Conservation (phyloP, 1,140 invertebrate species). For the Maniola jurtina region DNA sequence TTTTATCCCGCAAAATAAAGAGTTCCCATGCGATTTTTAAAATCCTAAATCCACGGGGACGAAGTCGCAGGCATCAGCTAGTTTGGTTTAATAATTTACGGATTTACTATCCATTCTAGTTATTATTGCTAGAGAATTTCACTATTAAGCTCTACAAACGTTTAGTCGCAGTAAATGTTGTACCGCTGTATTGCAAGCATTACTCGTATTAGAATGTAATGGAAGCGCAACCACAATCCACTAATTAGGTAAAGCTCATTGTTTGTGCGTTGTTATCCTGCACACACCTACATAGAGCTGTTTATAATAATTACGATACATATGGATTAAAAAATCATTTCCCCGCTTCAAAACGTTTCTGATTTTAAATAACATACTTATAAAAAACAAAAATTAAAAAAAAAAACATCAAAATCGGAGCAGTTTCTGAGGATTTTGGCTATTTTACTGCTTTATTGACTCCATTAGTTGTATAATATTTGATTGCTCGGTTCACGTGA, state of each 20-base stretch:
- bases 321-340: background rate
- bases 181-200: slow-evolving; percentile 1
- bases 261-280: slow-evolving; percentile 6
- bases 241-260: slow-evolving; percentile 8
- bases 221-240: background rate
- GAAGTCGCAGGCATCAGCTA: no score
- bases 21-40: no score
- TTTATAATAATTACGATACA: background rate
- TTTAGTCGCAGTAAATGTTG: background rate
- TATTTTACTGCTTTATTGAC: no score
- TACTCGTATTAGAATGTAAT: slow-evolving; percentile 10
- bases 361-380: no score
- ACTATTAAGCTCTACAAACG: background rate
- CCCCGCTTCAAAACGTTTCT: no score
- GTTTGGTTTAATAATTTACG: background rate
- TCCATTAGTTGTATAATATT: no score
- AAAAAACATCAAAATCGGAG: no score
- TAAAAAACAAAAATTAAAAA: no score
- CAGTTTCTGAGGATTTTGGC: no score
- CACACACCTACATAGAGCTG: background rate
- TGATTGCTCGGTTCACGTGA: no score
- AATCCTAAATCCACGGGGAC: no score
- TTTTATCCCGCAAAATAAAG: no score
- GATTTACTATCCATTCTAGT: background rate
- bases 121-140: background rate